Evolutionary conservation across 2,113 vertebrate species (phyloP), one percentile per base, ranked within the genome.

Genomic region (Cisticola juncidis): DNA sequence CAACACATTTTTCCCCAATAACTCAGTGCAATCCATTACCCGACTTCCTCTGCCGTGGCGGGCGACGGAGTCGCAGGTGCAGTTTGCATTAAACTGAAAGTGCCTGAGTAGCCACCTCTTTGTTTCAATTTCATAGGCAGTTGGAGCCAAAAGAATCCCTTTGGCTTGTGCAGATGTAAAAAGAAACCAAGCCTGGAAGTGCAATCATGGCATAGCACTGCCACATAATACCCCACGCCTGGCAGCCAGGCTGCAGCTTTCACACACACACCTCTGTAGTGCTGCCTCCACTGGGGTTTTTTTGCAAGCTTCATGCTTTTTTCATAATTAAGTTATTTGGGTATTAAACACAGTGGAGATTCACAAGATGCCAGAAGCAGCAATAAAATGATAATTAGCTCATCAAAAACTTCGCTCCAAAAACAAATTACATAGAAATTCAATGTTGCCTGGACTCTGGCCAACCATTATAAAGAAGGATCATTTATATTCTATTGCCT

Each of bases 341-440:
- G 86, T 73, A 45, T 93, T 90, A 95, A 97, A 95, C 95, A 96
- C 94, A 96, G 94, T 61, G 94, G 96, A 95, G 95, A 93, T 81
- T 82, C 68, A 38, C 91, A 74, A 97, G 94, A 97, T 96, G 96
- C 92, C 96, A 98, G 98, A 95, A 97, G 93, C 94, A 96, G 97
- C 95, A 94, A 96, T 95, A 96, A 98, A 97, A 97, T 93, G 87
- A 95, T 97, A 97, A 98, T 98, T 97, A 97, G 95, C 94, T 98
- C 95, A 97, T 97, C 97, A 97, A 95, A 94, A 96, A 97, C 93
- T 96, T 97, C 14, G 6, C 94, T 97, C 97, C 5, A 10, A 88
- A 96, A 97, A 94, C 94, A 97, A 96, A 97, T 98, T 95, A 97
- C 95, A 95, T 13, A 91, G 96, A 95, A 97, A 95, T 94, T 95